Evolutionary conservation across 2,888 invertebrate genomes (phyloP), one percentile per base, ranked within the genome.

Genomic region (Campaea margaritaria): DNA sequence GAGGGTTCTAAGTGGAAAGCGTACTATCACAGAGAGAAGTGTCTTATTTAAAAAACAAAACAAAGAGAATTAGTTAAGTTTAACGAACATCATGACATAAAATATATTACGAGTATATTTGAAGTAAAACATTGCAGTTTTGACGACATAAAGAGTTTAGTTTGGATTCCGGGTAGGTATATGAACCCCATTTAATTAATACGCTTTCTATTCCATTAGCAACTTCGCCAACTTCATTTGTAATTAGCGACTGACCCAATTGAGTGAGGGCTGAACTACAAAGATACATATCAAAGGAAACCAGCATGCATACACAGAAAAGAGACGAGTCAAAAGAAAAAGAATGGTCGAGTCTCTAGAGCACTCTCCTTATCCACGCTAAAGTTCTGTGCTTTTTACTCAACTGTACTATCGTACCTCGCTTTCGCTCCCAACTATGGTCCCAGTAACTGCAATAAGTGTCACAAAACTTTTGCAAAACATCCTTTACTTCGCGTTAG

Each of bases 381-480:
- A 34, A 60, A 60, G 47, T 55, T 60, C 14, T 7, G 43, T 42
- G 53, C 53, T 58, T 50, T 57, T 51, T 57, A 60, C 58, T 53
- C 49, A 56, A 62, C 53, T 42, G 62, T 62, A 62, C 57, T 57
- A 53, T 53, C 57, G 62, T 62, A 58, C 44, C 57, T 45, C 54
- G 62, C 64, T 58, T 61, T 60, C 60, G 46, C 57, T 62, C 50
- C 46, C 60, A 51, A 56, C 67, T 69, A 65, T 67, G 65, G 21
- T 58, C 65, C 62, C 56, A 59, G 67, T 74, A 81, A 85, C 85
- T 84, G 82, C 85, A 86, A 83, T 85, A 85, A 86, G 86, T 82
- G 86, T 86, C 85, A 77, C 76, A 66, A 79, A 87, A 86, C 79
- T 87, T 86, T 83, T 62, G 66, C 73, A 79, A 81, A 83, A 85